Evolutionary conservation across 2,113 vertebrate genomes (phyloP).

Genomic region (Otocyon megalotis): DNA sequence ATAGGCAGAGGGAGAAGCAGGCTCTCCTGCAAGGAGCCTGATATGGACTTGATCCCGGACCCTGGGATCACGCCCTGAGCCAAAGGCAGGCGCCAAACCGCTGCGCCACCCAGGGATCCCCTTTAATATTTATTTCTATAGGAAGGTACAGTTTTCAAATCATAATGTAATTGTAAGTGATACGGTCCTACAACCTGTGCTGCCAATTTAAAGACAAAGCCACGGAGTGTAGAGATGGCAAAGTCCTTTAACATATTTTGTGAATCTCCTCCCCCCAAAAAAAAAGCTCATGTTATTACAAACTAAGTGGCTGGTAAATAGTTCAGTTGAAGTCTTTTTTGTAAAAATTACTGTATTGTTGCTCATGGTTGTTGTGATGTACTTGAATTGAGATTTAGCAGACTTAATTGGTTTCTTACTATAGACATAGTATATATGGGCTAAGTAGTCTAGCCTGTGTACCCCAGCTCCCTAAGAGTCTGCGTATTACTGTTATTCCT

Average conservation of each 20-base stretch:
- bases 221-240: neutral
- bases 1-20: too few species aligned
- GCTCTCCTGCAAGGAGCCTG: too few species aligned
- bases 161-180: neutral
- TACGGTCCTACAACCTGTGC: neutral
- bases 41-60: too few species aligned
- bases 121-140: neutral
- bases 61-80: too few species aligned
- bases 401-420: neutral
- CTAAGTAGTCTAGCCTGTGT: neutral
- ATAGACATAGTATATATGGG: neutral
- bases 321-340: neutral
- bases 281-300: neutral
- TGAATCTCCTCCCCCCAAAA: neutral
- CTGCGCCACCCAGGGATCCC: too few species aligned
- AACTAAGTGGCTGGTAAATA: neutral
- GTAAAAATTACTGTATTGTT: neutral
- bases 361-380: neutral
- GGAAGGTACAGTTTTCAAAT: neutral
- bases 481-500: neutral
- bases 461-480: neutral
- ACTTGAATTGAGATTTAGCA: constrained; percentile 2
- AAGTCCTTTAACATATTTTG: neutral
- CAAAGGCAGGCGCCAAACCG: too few species aligned
- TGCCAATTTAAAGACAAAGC: neutral